phyloP scores from a whole-genome alignment of 2,797 vertebrate species.

The Sparus aurata region DNA sequence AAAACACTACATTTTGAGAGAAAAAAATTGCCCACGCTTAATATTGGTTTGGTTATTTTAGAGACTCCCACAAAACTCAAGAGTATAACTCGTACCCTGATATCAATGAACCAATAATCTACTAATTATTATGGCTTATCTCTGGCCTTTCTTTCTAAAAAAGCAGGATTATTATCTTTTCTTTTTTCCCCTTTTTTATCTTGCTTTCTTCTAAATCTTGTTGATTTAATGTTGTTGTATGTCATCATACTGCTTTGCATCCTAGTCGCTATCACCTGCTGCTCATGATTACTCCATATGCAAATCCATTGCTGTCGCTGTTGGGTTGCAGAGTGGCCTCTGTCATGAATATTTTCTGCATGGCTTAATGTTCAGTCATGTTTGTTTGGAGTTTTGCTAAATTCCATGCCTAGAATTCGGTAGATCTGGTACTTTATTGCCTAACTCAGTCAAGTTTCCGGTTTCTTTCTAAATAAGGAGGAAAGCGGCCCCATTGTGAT shows the following conservation, averaged over 20 bases:
- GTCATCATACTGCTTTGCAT: neutral
- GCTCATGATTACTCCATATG: neutral
- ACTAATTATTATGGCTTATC: neutral
- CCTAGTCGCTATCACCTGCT: neutral
- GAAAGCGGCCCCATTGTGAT: conserved; percentile 19
- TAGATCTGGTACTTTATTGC: neutral
- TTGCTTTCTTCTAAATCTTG: neutral
- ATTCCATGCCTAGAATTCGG: conserved; percentile 1
- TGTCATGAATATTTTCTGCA: neutral
- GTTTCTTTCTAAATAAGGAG: conserved; percentile 1
- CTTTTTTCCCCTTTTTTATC: neutral
- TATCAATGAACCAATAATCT: neutral
- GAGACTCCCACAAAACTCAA: too few species aligned
- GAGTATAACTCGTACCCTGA: too few species aligned
- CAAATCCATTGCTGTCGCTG: neutral
- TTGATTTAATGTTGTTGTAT: neutral
- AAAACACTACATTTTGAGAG: too few species aligned
- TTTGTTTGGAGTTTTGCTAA: neutral
- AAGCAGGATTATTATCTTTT: neutral
- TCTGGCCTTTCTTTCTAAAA: neutral
- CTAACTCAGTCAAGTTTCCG: neutral
- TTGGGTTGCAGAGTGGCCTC: neutral
- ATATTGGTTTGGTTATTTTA: too few species aligned
- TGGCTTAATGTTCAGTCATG: conserved; percentile 8
- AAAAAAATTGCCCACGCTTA: too few species aligned